Percentiles rank a stretch among this genome's conserved stretches.
phyloP scores from a whole-genome alignment of 2,113 vertebrate genomes.

The Hypanus sabinus region DNA sequence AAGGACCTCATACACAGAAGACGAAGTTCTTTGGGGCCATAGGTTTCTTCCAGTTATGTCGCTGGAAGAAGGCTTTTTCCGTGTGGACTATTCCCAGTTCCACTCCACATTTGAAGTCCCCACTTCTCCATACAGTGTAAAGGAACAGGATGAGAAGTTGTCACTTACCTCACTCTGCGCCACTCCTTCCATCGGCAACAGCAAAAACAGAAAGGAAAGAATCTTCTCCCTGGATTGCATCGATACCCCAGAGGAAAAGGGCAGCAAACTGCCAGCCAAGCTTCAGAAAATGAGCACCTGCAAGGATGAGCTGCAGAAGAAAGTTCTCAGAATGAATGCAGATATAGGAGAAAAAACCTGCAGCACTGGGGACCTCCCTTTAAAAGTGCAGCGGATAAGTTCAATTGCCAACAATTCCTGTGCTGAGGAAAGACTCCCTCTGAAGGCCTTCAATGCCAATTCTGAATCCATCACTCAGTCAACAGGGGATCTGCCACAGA shows the following conservation, averaged over 20 bases:
- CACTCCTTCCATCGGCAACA: constrained; percentile 49
- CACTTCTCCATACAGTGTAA: constrained; percentile 72
- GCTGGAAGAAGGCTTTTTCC: constrained; percentile 81
- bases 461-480: constrained; percentile 63
- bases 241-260: constrained; percentile 54
- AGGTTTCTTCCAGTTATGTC: constrained; percentile 83
- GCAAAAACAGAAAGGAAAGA: constrained; percentile 54
- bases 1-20: constrained; percentile 79
- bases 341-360: constrained; percentile 58
- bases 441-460: constrained; percentile 55
- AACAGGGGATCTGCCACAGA: constrained; percentile 57
- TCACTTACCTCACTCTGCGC: constrained; percentile 53
- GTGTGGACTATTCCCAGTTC: constrained; percentile 80
- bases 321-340: constrained; percentile 48
- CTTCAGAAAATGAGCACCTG: constrained; percentile 65
- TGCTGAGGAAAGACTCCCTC: constrained; percentile 54
- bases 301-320: constrained; percentile 58
- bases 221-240: constrained; percentile 60
- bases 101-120: constrained; percentile 77
- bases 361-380: constrained; percentile 65
- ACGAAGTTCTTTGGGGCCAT: constrained; percentile 81
- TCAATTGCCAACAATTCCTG: constrained; percentile 53
- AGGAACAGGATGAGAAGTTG: constrained; percentile 73
- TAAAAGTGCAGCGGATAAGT: constrained; percentile 60
- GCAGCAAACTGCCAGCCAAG: constrained; percentile 61